Conservation (phyloP, 2,888 invertebrate species). For the Oxycera nigricornis region DNA sequence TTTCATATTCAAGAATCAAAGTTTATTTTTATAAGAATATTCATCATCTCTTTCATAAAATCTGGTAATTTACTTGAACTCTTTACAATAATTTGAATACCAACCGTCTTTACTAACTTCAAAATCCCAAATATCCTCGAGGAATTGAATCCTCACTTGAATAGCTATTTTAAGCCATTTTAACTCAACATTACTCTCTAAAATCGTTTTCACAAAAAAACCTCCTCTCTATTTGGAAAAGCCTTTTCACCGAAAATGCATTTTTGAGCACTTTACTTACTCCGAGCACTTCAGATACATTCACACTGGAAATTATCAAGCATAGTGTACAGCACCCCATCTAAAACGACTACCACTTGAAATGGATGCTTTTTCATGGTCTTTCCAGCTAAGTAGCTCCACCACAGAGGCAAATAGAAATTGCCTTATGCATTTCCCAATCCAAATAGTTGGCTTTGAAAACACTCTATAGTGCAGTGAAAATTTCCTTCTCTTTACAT, state of each 20-base stretch:
- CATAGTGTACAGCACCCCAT: not conserved
- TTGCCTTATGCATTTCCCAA: not conserved
- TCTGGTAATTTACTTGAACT: too few relatives aligned
- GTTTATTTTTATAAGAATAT: too few relatives aligned
- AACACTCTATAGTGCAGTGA: not conserved
- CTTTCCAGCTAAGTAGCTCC: constrained; percentile 1
- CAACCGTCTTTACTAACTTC: too few relatives aligned
- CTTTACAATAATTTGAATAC: too few relatives aligned
- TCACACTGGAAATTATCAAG: not conserved
- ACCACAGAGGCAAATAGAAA: not conserved
- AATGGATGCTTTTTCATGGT: not conserved
- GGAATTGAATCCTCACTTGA: not conserved
- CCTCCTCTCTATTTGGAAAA: too few relatives aligned
- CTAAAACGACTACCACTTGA: not conserved
- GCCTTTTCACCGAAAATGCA: too few relatives aligned
- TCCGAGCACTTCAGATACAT: not conserved
- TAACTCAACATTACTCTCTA: not conserved
- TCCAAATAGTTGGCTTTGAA: not conserved
- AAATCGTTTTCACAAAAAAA: too few relatives aligned
- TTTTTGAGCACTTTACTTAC: not conserved
- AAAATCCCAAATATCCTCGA: not conserved
- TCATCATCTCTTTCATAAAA: too few relatives aligned
- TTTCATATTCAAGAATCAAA: too few relatives aligned
- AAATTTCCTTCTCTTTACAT: not conserved
- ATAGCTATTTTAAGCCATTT: not conserved